Conservation (phyloP, 2,888 invertebrate genomes). For the Griposia aprilina region DNA sequence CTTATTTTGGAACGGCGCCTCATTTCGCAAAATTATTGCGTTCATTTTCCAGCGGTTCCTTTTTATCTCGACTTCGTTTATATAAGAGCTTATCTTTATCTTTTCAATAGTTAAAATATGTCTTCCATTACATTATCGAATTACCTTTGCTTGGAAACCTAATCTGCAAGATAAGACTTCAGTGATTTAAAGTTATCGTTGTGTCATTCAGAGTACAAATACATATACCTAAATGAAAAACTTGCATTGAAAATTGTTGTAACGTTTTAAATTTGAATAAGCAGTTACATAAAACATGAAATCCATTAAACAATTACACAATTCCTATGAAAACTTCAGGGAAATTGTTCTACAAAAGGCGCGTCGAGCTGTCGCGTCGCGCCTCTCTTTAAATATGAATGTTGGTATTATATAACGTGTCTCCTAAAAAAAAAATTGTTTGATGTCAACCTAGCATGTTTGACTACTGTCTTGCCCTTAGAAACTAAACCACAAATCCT, state of each 20-base stretch:
- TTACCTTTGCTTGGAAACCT: constrained; percentile 10
- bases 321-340: too few species aligned
- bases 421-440: neutral
- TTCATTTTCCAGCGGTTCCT: constrained; percentile 38
- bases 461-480: neutral
- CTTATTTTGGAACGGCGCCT: constrained; percentile 43
- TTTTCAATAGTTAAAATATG: constrained; percentile 32
- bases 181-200: neutral
- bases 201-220: neutral
- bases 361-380: too few species aligned
- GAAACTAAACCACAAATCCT: neutral
- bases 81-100: constrained; percentile 32
- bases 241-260: neutral
- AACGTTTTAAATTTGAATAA: neutral
- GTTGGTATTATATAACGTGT: neutral
- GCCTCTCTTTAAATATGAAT: neutral
- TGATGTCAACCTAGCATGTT: neutral
- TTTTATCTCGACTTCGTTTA: constrained; percentile 28
- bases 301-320: neutral
- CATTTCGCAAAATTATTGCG: constrained; percentile 30
- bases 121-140: constrained; percentile 3
- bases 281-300: neutral
- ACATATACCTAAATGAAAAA: neutral
- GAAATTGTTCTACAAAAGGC: too few species aligned
- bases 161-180: constrained; percentile 10